Evolutionary conservation across 2,888 invertebrate genomes (phyloP).

Genomic region (Andrena marginata): DNA sequence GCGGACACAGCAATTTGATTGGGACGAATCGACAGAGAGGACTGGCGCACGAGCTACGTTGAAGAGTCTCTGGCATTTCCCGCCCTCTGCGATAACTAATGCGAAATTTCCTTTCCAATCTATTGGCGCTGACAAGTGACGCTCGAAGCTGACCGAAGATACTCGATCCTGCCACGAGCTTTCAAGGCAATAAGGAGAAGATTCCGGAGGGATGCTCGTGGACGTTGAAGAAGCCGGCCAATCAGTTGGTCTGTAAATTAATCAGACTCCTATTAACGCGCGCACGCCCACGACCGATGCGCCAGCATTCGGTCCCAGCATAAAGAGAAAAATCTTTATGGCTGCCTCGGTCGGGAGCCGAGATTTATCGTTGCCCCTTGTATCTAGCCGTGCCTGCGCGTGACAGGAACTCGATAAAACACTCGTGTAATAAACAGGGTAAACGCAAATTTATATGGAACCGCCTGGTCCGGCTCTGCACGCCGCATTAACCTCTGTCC

Average conservation of each 20-base stretch:
- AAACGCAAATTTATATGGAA: constrained; percentile 79
- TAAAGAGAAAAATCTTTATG: constrained; percentile 67
- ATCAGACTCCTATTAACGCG: constrained; percentile 47
- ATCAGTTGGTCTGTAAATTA: constrained; percentile 54
- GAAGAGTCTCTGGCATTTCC: not conserved
- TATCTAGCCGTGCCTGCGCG: constrained; percentile 71
- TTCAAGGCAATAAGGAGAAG: not conserved
- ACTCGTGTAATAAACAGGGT: constrained; percentile 77
- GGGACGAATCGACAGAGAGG: constrained; percentile 15
- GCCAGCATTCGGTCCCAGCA: constrained; percentile 24
- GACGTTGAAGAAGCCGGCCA: constrained; percentile 14
- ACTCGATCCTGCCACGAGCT: not conserved
- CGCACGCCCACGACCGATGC: constrained; percentile 11
- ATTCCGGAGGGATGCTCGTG: not conserved
- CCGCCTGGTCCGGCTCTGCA: constrained; percentile 38
- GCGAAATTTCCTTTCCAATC: not conserved
- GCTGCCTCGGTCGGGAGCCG: constrained; percentile 36
- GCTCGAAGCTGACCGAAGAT: not conserved
- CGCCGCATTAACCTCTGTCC: constrained; percentile 55
- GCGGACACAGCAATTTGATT: constrained; percentile 9
- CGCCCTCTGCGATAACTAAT: not conserved
- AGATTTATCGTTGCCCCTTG: constrained; percentile 70
- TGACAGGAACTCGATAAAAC: constrained; percentile 82
- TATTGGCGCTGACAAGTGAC: not conserved
- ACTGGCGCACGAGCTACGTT: not conserved